Conservation (phyloP, 1,140 invertebrate genomes). For the Oppia nitens region DNA sequence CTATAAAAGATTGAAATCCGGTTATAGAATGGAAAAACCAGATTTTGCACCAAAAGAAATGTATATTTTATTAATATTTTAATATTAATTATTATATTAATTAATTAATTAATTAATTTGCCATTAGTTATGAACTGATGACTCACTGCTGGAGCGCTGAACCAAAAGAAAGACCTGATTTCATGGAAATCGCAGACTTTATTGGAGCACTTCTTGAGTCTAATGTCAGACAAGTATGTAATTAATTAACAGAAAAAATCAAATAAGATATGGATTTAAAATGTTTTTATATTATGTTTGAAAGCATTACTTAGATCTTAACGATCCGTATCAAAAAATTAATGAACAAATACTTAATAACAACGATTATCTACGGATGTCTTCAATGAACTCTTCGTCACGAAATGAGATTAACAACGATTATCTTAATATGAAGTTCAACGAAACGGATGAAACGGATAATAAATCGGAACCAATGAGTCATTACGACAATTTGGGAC, state of each 20-base stretch:
- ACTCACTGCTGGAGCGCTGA: constrained; percentile 68
- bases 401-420: too few relatives aligned
- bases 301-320: constrained; percentile 69
- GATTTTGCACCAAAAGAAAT: constrained; percentile 29
- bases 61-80: too few relatives aligned
- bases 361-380: constrained; percentile 52
- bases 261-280: constrained; percentile 12
- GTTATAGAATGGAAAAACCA: constrained; percentile 49
- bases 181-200: constrained; percentile 38
- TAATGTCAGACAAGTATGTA: constrained; percentile 21
- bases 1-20: constrained; percentile 43
- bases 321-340: constrained; percentile 52
- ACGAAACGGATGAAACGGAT: too few relatives aligned
- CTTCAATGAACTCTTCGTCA: too few relatives aligned
- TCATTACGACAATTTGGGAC: too few relatives aligned
- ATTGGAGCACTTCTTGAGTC: constrained; percentile 24
- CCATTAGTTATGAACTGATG: constrained; percentile 40
- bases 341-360: constrained; percentile 33
- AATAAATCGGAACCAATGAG: too few relatives aligned
- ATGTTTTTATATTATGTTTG: constrained; percentile 24
- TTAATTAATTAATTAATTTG: too few relatives aligned
- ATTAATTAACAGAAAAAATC: not conserved
- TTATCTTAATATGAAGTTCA: too few relatives aligned
- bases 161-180: constrained; percentile 53
- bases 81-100: not conserved